Base-by-base conservation (phyloP, 2,797 vertebrate species). In the Apodemus agrarius region DNA sequence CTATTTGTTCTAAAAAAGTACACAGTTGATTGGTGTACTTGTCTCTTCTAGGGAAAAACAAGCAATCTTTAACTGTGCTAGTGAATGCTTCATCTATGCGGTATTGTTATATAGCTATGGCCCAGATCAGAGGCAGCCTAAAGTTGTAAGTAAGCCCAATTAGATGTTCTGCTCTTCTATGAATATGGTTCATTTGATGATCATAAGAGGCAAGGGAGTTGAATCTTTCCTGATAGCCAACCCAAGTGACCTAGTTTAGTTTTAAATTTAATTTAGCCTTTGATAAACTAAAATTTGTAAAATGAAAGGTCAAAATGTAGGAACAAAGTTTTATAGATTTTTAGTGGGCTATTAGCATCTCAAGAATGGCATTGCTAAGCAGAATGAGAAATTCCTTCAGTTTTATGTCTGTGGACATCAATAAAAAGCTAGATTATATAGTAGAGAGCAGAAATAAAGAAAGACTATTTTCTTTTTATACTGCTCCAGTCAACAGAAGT, bases 1-100 rank as follows among this genome's bases (percentile, higher is more conserved):
- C 76, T 93, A 89, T 31, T 96, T 96, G 69, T 96, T 96, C 17
- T 76, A 83, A 57, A 91, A 96, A 95, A 98, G 94, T 76, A 96
- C 43, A 88, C 37, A 79, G 94, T 96, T 96, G 63, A 43, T 95
- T 94, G 91, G 83, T 83, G 78, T 29, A 81, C 79, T 97, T 97
- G 96, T 46, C 59, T 52, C 6, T 19, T 65, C 17, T 92, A 89
- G 17, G 12, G 31, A 49, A 46, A 96, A 94, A 96, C 40, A 54
- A 67, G 11, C 19, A 80, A 16, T 57, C 85, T 96, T 95, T 8
- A 85, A 59, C 69, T 75, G 43, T 22, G 57, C 83, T 90, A 92
- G 84, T 82, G 37, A 92, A 96, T 90, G 22, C 61, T 95, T 97
- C 61, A 80, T 96, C 78, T 90, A 75, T 24, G 61, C 26, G 49